phyloP scores from a whole-genome alignment of 2,113 vertebrate species.

The Lynx canadensis region DNA sequence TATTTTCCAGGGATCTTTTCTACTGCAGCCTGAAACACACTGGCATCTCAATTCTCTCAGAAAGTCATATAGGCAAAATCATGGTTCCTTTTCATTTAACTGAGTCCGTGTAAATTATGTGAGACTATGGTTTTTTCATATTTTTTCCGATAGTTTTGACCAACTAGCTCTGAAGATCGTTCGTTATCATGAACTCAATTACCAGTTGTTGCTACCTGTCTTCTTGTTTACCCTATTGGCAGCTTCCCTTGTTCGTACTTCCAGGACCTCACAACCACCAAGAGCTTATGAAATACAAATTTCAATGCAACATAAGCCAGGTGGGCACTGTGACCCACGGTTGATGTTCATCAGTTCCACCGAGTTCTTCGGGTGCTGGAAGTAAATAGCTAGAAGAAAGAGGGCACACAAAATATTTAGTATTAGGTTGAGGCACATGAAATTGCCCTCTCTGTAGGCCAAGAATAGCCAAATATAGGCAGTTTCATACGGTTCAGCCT shows the following conservation, averaged over 20 bases:
- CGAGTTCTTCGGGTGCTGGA: neutral
- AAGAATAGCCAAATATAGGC: neutral
- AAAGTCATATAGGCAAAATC: neutral
- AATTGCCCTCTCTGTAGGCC: neutral
- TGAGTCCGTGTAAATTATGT: neutral
- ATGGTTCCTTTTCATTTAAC: neutral
- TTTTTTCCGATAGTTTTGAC: neutral
- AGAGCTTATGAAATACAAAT: neutral
- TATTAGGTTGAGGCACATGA: neutral
- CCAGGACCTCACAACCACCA: neutral
- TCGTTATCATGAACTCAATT: neutral
- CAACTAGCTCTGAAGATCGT: neutral
- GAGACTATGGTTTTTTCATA: neutral
- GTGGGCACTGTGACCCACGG: neutral
- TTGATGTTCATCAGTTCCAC: neutral
- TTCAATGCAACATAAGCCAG: neutral
- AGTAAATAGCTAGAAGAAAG: neutral
- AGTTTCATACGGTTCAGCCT: neutral
- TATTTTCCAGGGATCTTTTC: constrained; percentile 13
- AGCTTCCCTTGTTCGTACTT: neutral
- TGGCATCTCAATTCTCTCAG: neutral
- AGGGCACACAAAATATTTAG: neutral
- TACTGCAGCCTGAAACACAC: neutral
- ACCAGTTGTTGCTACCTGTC: neutral
- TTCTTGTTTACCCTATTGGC: neutral